Evolutionary conservation across 2,113 vertebrate species (phyloP).

Genomic region (Pica pica): DNA sequence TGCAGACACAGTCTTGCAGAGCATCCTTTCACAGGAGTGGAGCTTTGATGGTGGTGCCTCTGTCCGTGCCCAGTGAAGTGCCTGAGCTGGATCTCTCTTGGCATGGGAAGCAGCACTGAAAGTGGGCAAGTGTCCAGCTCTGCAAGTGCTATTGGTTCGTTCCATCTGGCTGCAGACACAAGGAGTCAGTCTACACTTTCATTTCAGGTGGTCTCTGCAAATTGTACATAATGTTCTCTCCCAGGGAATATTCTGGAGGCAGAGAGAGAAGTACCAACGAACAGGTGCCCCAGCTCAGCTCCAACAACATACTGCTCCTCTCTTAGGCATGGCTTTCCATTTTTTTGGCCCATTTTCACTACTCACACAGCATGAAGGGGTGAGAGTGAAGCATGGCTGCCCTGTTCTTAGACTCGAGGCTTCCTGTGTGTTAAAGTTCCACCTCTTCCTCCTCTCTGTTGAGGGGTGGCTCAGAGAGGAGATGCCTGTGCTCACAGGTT

Average conservation of each 20-base stretch:
- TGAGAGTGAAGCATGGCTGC: background rate
- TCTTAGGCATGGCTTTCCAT: fast-evolving
- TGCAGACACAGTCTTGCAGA: background rate
- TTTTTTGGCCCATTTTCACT: background rate
- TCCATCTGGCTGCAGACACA: background rate
- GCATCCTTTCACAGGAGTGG: background rate
- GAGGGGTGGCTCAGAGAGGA: fast-evolving
- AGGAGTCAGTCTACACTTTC: background rate
- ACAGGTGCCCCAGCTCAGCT: background rate
- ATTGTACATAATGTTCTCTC: background rate
- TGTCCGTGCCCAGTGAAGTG: fast-evolving
- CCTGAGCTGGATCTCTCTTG: background rate
- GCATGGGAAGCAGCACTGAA: background rate
- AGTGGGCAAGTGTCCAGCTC: background rate
- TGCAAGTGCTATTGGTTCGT: background rate
- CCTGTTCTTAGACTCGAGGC: fast-evolving
- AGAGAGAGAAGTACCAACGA: background rate
- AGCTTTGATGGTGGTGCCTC: background rate
- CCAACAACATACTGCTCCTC: background rate
- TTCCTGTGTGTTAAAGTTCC: background rate
- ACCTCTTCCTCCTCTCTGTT: background rate
- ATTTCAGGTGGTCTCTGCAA: background rate
- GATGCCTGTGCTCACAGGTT: fast-evolving
- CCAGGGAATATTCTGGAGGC: background rate
- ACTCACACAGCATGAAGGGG: fast-evolving